phyloP scores from a whole-genome alignment of 2,888 invertebrate species.

The Hypselothyrea guttata region DNA sequence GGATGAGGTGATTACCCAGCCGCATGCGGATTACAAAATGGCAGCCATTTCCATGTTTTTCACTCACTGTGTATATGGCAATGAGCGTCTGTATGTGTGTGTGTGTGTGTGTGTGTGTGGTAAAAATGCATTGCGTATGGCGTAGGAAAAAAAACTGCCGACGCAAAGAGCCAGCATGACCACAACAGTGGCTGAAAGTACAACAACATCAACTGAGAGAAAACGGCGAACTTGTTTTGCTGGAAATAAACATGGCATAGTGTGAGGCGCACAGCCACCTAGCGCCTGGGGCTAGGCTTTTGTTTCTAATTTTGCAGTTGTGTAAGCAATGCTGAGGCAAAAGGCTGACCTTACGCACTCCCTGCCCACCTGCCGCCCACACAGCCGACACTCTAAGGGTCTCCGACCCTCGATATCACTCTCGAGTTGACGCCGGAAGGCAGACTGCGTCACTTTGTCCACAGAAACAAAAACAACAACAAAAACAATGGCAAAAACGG shows the following conservation, averaged over 20 bases:
- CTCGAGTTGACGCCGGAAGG: conserved; percentile 31
- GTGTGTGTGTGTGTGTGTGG: conserved; percentile 37
- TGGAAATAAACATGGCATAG: conserved; percentile 13
- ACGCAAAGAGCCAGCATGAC: conserved; percentile 5
- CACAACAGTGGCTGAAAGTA: conserved; percentile 25
- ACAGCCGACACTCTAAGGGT: neutral
- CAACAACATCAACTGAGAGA: conserved; percentile 20
- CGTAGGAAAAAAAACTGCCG: conserved; percentile 17
- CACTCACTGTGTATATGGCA: conserved; percentile 1
- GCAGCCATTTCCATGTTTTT: conserved; percentile 67
- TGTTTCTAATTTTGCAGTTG: conserved; percentile 77
- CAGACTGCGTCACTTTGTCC: conserved; percentile 61
- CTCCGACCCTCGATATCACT: neutral
- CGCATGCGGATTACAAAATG: conserved; percentile 76
- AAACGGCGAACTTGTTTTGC: conserved; percentile 15
- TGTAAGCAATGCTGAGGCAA: conserved; percentile 57
- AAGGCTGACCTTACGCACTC: conserved; percentile 57
- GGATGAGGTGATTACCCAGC: conserved; percentile 69
- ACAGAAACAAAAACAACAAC: conserved; percentile 46
- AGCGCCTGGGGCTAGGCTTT: conserved; percentile 64
- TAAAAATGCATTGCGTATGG: conserved; percentile 64
- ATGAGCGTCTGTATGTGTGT: conserved; percentile 7
- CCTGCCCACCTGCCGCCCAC: neutral
- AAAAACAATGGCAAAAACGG: too few species aligned
- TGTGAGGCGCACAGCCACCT: conserved; percentile 26